These are phyloP conservation scores for Sakesphorus luctuosus DNA, from an alignment of 2,113 vertebrate species.

Conservation along the genomic window DNA sequence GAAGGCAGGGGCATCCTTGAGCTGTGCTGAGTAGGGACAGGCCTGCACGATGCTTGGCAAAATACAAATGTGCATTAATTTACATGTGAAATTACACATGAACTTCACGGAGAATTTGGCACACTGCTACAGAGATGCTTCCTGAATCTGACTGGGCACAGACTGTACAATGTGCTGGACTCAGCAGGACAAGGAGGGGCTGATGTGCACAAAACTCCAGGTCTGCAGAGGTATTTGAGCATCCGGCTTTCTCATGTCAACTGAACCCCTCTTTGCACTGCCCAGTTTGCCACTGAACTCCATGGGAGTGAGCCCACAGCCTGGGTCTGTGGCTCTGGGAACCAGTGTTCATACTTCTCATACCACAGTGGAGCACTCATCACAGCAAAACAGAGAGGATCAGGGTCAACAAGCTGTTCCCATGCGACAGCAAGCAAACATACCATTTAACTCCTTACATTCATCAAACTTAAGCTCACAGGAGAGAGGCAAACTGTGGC, in stretches of 20 bases:
- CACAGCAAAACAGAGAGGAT: conserved; percentile 5
- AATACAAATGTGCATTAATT: conserved; percentile 13
- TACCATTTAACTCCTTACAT: conserved; percentile 15
- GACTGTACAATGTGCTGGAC: neutral
- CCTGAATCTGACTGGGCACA: neutral
- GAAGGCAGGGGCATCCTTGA: neutral
- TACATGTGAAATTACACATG: neutral
- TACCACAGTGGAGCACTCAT: neutral
- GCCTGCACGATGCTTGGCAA: neutral
- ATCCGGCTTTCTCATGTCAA: neutral
- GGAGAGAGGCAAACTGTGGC: neutral
- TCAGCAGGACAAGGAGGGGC: neutral
- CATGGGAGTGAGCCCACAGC: neutral
- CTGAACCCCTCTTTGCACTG: neutral
- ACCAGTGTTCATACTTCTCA: neutral
- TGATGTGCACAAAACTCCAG: neutral
- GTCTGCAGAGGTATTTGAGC: neutral
- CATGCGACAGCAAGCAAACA: conserved; percentile 29
- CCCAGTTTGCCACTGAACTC: neutral
- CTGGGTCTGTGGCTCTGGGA: neutral
- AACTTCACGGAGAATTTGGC: neutral
- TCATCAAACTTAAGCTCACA: neutral
- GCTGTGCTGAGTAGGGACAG: neutral
- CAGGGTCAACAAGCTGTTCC: conserved; percentile 44
- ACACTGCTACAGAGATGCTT: neutral